These are phyloP conservation scores for Drosophila nigricruria DNA, from an alignment of 2,888 invertebrate genomes.

Conservation along the genomic window DNA sequence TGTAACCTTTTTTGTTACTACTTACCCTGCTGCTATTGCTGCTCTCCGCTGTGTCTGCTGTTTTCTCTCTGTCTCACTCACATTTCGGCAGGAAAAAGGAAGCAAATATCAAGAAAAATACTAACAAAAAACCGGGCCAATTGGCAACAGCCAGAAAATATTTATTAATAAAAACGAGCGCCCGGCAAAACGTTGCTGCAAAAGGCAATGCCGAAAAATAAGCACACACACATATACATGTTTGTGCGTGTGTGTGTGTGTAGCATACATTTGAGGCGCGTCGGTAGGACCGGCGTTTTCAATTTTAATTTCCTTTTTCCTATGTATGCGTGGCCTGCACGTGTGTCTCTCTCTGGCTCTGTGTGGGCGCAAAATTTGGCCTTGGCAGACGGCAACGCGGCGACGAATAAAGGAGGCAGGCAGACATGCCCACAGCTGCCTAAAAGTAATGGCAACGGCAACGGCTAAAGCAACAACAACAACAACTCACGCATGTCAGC, in stretches of 20 bases:
- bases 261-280: conserved; percentile 73
- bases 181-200: conserved; percentile 66
- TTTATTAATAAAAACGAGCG: conserved; percentile 79
- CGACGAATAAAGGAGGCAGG: conserved; percentile 57
- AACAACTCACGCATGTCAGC: conserved; percentile 54
- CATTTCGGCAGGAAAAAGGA: conserved; percentile 54
- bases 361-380: conserved; percentile 75
- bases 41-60: not conserved
- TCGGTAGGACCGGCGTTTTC: conserved; percentile 74
- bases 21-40: conserved; percentile 2
- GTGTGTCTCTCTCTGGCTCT: conserved; percentile 56
- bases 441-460: conserved; percentile 47
- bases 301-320: conserved; percentile 83
- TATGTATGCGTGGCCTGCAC: conserved; percentile 71
- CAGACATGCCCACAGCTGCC: conserved; percentile 72
- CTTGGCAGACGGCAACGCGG: conserved; percentile 71
- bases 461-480: conserved; percentile 20
- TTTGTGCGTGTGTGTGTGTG: conserved; percentile 6
- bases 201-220: conserved; percentile 58
- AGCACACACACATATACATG: conserved; percentile 9
- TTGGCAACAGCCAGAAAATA: conserved; percentile 78
- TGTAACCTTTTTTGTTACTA: conserved; percentile 31
- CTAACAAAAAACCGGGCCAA: conserved; percentile 64
- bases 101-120: conserved; percentile 52
- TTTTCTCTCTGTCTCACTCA: not conserved